Evolutionary conservation across 1,140 invertebrate genomes (phyloP).

Genomic region (Drosophila guanche): DNA sequence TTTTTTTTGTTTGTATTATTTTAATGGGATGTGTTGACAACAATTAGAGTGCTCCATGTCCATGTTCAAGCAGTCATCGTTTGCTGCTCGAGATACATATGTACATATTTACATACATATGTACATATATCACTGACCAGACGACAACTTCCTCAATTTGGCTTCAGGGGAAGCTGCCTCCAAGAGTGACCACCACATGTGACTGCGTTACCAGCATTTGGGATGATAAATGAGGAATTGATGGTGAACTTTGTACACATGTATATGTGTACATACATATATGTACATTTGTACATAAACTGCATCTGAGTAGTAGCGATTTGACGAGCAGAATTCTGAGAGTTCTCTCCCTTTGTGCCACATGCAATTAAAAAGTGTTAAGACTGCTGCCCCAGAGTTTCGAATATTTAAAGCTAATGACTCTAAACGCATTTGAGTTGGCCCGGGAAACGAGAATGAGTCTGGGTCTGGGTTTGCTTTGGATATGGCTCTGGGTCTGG

Average conservation of each 20-base stretch:
- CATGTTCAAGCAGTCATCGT: constrained; percentile 30
- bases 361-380: constrained; percentile 70
- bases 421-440: constrained; percentile 36
- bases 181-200: constrained; percentile 37
- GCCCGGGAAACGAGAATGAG: background rate
- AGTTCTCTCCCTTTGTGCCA: constrained; percentile 17
- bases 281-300: too few species aligned
- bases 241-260: constrained; percentile 18
- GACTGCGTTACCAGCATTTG: constrained; percentile 32
- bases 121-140: constrained; percentile 35
- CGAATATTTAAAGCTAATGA: constrained; percentile 59
- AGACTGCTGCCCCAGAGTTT: constrained; percentile 34
- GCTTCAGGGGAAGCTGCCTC: background rate
- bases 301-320: background rate
- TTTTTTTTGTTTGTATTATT: constrained; percentile 32
- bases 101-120: constrained; percentile 2
- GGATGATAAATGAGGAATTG: constrained; percentile 37
- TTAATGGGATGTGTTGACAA: constrained; percentile 42
- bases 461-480: too few species aligned
- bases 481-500: too few species aligned
- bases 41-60: constrained; percentile 32
- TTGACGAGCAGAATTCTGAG: constrained; percentile 20
- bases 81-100: constrained; percentile 20
- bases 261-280: too few species aligned
- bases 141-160: constrained; percentile 15